A percentile compares a stretch with the other conserved stretches of the same genome.
phyloP scores from a whole-genome alignment of 2,797 vertebrate genomes.

The Melanotaenia boesemani region DNA sequence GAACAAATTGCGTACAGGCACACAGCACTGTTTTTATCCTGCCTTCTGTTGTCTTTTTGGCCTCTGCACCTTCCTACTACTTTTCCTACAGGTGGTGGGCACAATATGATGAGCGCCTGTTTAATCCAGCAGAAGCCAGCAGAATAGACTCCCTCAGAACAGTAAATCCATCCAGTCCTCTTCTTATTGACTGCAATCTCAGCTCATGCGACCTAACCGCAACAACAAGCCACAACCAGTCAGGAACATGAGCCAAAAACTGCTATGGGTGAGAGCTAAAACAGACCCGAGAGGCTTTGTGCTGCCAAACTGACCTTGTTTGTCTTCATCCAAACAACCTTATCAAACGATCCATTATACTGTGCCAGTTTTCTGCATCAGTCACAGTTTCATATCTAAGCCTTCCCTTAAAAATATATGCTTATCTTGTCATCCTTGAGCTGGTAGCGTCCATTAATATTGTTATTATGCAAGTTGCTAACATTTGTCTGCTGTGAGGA shows the following conservation, averaged over 20 bases:
- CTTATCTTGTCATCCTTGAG: constrained; percentile 7
- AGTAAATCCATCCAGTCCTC: constrained; percentile 36
- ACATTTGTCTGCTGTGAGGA: constrained; percentile 32
- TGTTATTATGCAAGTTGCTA: constrained; percentile 19
- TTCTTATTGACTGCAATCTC: constrained; percentile 52
- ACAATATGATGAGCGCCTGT: constrained; percentile 22
- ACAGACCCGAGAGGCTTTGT: neutral
- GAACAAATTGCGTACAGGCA: constrained; percentile 11
- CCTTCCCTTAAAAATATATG: constrained; percentile 3
- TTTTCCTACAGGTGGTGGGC: constrained; percentile 15
- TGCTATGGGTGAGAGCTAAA: constrained; percentile 2
- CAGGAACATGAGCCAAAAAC: constrained; percentile 16
- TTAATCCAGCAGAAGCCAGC: constrained; percentile 43
- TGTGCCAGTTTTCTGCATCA: neutral
- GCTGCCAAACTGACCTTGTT: constrained; percentile 4
- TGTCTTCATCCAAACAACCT: constrained; percentile 10
- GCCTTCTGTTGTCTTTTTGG: neutral
- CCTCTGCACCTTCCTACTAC: neutral
- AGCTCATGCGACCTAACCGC: constrained; percentile 36
- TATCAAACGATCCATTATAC: constrained; percentile 27
- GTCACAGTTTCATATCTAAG: constrained; percentile 15
- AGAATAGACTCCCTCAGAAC: constrained; percentile 29
- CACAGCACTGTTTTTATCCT: constrained; percentile 7
- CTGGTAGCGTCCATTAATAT: constrained; percentile 7
- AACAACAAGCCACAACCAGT: constrained; percentile 40